Evolutionary conservation across 1,140 invertebrate species (phyloP).

Genomic region (Drosophila subobscura): DNA sequence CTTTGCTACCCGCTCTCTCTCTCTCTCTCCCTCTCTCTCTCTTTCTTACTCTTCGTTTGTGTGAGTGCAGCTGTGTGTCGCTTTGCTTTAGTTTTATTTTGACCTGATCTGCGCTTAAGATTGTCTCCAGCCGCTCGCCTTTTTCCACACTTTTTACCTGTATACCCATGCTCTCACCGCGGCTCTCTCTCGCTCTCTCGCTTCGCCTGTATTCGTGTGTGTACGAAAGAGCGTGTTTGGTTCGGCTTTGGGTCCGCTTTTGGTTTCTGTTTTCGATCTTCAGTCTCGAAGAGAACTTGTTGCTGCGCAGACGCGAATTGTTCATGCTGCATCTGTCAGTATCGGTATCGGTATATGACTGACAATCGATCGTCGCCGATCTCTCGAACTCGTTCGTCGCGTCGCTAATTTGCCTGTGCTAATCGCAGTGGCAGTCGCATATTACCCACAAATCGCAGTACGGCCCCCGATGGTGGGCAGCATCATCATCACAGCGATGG

Average conservation of each 20-base stretch:
- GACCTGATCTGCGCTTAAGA: slow-evolving; percentile 72
- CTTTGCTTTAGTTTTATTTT: slow-evolving; percentile 62
- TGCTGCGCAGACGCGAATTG: slow-evolving; percentile 78
- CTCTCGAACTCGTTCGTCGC: slow-evolving; percentile 26
- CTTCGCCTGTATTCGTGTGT: background rate
- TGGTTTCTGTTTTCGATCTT: slow-evolving; percentile 54
- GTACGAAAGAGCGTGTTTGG: slow-evolving; percentile 10
- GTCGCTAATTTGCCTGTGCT: slow-evolving; percentile 65
- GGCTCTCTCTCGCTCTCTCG: slow-evolving; percentile 5
- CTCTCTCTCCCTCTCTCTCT: slow-evolving; percentile 15
- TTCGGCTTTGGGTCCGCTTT: slow-evolving; percentile 40
- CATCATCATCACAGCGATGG: background rate
- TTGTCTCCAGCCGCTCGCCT: slow-evolving; percentile 57
- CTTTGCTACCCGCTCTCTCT: slow-evolving; percentile 17
- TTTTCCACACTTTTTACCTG: slow-evolving; percentile 65
- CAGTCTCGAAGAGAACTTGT: slow-evolving; percentile 77
- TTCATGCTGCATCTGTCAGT: background rate
- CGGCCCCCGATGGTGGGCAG: too few relatives aligned
- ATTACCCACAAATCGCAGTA: too few relatives aligned
- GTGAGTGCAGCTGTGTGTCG: slow-evolving; percentile 56
- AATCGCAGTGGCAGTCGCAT: slow-evolving; percentile 47
- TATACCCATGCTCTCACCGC: slow-evolving; percentile 32
- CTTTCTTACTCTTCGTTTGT: background rate
- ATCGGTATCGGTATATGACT: slow-evolving; percentile 2
- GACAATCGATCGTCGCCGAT: slow-evolving; percentile 13